These are phyloP conservation scores for Spodoptera frugiperda DNA, from an alignment of 1,140 invertebrate genomes.

Conservation along the genomic window DNA sequence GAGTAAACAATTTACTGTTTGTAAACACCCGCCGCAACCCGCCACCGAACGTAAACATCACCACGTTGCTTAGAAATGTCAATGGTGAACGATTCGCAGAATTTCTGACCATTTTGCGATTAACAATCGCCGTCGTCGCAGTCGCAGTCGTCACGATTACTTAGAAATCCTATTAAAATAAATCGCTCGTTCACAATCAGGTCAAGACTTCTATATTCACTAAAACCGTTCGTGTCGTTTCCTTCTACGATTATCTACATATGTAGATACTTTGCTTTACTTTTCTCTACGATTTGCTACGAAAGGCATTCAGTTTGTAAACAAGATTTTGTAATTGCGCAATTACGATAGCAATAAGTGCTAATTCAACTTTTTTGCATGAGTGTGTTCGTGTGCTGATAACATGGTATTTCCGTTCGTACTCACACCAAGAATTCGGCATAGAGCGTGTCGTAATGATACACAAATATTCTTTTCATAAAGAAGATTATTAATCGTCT, in stretches of 20 bases:
- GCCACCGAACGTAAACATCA: slow-evolving; percentile 71
- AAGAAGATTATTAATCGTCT: background rate
- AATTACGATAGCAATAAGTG: slow-evolving; percentile 16
- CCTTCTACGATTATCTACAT: background rate
- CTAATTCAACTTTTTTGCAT: slow-evolving; percentile 4
- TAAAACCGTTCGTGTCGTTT: background rate
- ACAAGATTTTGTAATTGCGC: slow-evolving; percentile 25
- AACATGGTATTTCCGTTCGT: slow-evolving; percentile 4
- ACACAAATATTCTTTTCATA: slow-evolving; percentile 2
- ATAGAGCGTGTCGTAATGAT: slow-evolving; percentile 3
- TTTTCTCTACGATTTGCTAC: background rate
- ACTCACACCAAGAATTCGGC: background rate
- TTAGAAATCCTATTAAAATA: slow-evolving; percentile 30
- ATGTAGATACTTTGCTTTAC: background rate
- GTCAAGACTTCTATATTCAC: background rate
- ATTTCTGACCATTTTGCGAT: slow-evolving; percentile 45
- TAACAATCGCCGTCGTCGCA: slow-evolving; percentile 40
- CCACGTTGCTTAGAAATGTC: slow-evolving; percentile 72
- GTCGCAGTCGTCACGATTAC: slow-evolving; percentile 17
- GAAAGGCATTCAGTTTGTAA: background rate
- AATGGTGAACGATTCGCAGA: slow-evolving; percentile 61
- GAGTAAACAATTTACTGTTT: slow-evolving; percentile 81
- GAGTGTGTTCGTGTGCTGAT: slow-evolving; percentile 14
- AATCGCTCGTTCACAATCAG: background rate
- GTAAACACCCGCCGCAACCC: slow-evolving; percentile 71